phyloP scores from a whole-genome alignment of 2,797 vertebrate genomes.

The Glyptemys insculpta region DNA sequence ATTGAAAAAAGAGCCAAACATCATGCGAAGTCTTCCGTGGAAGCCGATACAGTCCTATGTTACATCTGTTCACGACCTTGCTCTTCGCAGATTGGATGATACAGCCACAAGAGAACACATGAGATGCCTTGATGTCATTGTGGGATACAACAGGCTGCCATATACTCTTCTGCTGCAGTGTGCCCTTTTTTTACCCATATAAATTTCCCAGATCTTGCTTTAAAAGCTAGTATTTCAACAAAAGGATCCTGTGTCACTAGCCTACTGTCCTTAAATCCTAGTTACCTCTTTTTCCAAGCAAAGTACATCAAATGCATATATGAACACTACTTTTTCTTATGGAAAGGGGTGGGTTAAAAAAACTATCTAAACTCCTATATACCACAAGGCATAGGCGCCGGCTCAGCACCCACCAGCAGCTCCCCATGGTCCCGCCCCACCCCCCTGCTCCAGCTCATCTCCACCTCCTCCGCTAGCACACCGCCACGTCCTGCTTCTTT shows the following conservation, averaged over 20 bases:
- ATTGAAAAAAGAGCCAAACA: background rate
- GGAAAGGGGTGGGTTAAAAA: background rate
- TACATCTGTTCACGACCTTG: too few relatives aligned
- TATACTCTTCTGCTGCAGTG: background rate
- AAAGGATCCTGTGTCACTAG: background rate
- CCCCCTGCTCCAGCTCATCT: too few relatives aligned
- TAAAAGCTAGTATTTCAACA: constrained; percentile 23
- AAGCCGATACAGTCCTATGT: background rate
- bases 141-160: too few relatives aligned
- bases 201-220: background rate
- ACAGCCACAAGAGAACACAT: too few relatives aligned
- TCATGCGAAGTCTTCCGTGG: too few relatives aligned
- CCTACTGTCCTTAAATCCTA: constrained; percentile 6
- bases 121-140: too few relatives aligned
- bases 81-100: too few relatives aligned
- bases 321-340: background rate
- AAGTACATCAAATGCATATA: constrained; percentile 35
- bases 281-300: constrained; percentile 34
- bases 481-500: too few relatives aligned
- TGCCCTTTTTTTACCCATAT: background rate
- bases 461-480: too few relatives aligned
- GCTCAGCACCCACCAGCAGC: too few relatives aligned
- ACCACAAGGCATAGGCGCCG: too few relatives aligned
- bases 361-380: background rate
- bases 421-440: too few relatives aligned